Conservation (phyloP, 2,113 vertebrate species). For the Brachionichthys hirsutus region DNA sequence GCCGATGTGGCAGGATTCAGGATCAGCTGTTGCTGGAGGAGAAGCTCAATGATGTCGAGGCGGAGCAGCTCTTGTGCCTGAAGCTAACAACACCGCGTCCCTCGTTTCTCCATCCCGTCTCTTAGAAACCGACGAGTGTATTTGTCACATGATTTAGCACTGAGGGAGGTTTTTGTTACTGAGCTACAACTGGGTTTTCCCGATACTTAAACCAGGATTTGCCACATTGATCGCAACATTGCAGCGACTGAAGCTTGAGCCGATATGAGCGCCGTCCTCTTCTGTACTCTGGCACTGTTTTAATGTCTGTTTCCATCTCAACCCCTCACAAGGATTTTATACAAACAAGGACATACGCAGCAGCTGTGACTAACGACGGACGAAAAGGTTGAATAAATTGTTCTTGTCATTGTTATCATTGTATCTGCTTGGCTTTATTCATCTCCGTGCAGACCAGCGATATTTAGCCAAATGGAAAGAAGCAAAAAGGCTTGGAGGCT, state of each 20-base stretch:
- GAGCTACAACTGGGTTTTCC: too few species aligned
- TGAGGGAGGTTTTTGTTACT: too few species aligned
- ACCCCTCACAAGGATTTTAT: constrained; percentile 62
- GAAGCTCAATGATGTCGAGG: constrained; percentile 20
- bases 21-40: constrained; percentile 12
- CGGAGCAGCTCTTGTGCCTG: constrained; percentile 17
- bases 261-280: constrained; percentile 34
- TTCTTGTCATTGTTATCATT: constrained; percentile 73
- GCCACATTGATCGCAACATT: constrained; percentile 42
- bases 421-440: constrained; percentile 46
- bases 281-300: constrained; percentile 36
- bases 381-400: constrained; percentile 77
- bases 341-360: constrained; percentile 89
- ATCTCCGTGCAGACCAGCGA: constrained; percentile 10
- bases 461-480: constrained; percentile 22
- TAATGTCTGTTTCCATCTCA: constrained; percentile 53
- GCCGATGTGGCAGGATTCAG: not conserved
- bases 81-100: constrained; percentile 44
- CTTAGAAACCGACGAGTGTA: constrained; percentile 26
- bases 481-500: constrained; percentile 14
- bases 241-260: constrained; percentile 56
- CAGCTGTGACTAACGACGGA: constrained; percentile 89
- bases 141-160: too few species aligned
- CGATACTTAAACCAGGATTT: too few species aligned
- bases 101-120: constrained; percentile 33